Percentiles rank a stretch among this genome's conserved stretches.
phyloP scores from a whole-genome alignment of 2,888 invertebrate genomes.

The Strigamia maritima region DNA sequence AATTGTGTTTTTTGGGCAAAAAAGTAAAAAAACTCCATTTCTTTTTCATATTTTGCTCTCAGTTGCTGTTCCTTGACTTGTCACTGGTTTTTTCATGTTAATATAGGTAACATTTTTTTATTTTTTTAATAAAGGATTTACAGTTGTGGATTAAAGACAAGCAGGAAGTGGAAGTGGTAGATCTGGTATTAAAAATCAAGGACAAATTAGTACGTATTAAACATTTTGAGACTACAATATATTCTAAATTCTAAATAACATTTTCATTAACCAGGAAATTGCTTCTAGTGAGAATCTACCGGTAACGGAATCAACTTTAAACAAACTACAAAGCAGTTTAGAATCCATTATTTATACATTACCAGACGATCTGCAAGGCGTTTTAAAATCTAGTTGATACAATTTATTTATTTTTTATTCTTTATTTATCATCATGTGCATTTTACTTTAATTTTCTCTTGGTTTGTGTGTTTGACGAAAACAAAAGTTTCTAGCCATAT shows the following conservation, averaged over 20 bases:
- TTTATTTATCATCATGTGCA: not conserved
- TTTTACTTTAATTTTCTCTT: not conserved
- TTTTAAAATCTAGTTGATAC: constrained; percentile 56
- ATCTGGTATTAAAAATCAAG: constrained; percentile 88
- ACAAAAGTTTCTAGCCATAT: not conserved
- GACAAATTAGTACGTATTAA: constrained; percentile 72
- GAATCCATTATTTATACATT: constrained; percentile 76
- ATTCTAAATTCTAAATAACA: constrained; percentile 34
- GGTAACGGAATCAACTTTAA: constrained; percentile 58
- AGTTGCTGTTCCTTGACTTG: too few species aligned
- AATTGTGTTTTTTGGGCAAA: too few species aligned
- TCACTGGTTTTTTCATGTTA: too few species aligned
- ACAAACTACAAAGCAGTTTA: constrained; percentile 63
- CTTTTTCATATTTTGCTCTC: too few species aligned
- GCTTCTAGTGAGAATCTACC: constrained; percentile 57
- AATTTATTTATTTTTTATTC: not conserved
- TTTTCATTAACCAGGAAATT: constrained; percentile 45
- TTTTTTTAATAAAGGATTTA: constrained; percentile 65
- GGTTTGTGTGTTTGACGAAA: not conserved
- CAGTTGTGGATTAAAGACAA: constrained; percentile 86
- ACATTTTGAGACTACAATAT: constrained; percentile 47
- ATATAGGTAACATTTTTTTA: too few species aligned
- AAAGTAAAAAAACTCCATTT: too few species aligned
- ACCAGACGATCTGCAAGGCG: constrained; percentile 81
- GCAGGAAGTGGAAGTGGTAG: constrained; percentile 95